Evolutionary conservation across 2,888 invertebrate genomes (phyloP).

Genomic region (Galerucella pusilla): DNA sequence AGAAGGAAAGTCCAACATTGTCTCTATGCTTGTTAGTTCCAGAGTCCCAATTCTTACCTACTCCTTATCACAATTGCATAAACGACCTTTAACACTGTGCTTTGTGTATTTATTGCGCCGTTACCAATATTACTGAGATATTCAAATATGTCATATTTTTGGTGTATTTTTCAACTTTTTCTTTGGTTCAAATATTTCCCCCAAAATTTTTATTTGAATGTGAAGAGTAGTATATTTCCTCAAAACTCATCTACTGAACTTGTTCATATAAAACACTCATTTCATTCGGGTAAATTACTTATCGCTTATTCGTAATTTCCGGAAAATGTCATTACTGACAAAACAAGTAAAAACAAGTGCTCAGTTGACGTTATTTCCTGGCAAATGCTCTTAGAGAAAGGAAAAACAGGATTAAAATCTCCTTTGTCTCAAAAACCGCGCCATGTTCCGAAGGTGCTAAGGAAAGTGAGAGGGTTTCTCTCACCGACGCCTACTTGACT

Average conservation of each 20-base stretch:
- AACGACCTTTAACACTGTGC: no score
- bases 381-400: slow-evolving; percentile 28
- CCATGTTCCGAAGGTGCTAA: slow-evolving; percentile 47
- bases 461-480: slow-evolving; percentile 42
- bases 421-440: slow-evolving; percentile 46
- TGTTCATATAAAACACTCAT: not conserved
- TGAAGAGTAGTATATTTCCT: not conserved
- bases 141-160: no score
- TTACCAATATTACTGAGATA: no score
- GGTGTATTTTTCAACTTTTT: no score
- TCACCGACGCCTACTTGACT: slow-evolving; percentile 33
- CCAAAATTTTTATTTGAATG: no score
- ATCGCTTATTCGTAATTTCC: not conserved
- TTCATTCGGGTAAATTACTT: not conserved
- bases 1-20: no score
- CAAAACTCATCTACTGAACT: not conserved
- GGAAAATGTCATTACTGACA: slow-evolving; percentile 16
- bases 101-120: no score
- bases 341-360: slow-evolving; percentile 26
- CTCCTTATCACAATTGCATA: no score
- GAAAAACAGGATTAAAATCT: slow-evolving; percentile 47
- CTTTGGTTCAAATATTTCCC: no score
- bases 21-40: no score
- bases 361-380: slow-evolving; percentile 28
- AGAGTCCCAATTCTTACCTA: no score